Base-by-base conservation (phyloP, 2,113 vertebrate genomes). In the Scophthalmus maximus region DNA sequence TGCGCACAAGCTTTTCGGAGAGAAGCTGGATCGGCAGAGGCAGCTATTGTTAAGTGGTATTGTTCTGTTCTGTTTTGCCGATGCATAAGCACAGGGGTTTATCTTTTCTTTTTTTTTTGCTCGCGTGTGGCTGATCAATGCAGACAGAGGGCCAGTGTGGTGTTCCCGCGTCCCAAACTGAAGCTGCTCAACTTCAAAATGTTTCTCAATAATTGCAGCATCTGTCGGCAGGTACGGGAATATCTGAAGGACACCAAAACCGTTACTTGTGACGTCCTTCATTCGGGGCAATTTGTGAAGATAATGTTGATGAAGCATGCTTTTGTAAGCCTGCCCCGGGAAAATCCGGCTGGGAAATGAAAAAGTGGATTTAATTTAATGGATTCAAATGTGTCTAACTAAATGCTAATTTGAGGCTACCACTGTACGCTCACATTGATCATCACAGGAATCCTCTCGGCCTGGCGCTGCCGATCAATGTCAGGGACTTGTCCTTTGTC, bases 21-120 rank as follows among this genome's bases (percentile, higher is more conserved):
- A 89, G 59, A 11, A 30, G 61, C 77, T 46, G 72, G 58, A 76
- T 76, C 85, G 78, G 70, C 63, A 56, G 68, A 73, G 49, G 27
- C 59, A 44, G 30, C 59, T 53, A 49, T 87, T 87, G 76, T 86
- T 86, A 63, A 83, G 79, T 66, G 22, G 53, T 72, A 66, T 83
- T 78, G 78, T 83, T 78, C 46, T 72, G 46, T 79, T 86, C 73
- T 40, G 46, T 79, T 86, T 71, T 40, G 59, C 58, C 1, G 5
- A 44, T 70, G 53, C 62, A 80, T 62, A 61, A 73, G 55, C 69
- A 47, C 42, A 50, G 25, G 7, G 8, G 30, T 8, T 5, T 32
- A 68, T 63, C 50, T 60, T 36, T 49, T 46, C 8, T 25, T 60
- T 65, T 42, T 62, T 73, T 29, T 50, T 15, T 50, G 3, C 10